Evolutionary conservation across 1,140 invertebrate species (phyloP).

Genomic region (Venturia canescens): DNA sequence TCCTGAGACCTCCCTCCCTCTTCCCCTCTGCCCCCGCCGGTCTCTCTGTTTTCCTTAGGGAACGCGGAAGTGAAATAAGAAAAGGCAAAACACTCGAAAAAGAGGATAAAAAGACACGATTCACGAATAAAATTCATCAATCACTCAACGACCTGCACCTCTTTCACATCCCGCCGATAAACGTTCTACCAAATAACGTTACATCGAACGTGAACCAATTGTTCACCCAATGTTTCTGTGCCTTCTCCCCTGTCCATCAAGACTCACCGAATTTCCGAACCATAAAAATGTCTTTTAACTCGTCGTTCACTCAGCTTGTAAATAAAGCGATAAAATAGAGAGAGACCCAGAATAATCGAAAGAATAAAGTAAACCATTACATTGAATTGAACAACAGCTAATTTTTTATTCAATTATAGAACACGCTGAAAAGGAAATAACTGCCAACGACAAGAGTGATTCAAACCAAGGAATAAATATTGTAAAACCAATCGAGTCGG

Average conservation of each 20-base stretch:
- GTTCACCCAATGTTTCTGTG: slow-evolving; percentile 27
- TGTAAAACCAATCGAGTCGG: too few species aligned
- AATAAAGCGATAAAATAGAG: not conserved
- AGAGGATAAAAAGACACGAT: slow-evolving; percentile 26
- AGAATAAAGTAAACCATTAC: too few species aligned
- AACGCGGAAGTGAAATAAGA: slow-evolving; percentile 25
- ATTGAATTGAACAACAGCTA: too few species aligned
- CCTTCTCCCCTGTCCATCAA: not conserved
- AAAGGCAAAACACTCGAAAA: slow-evolving; percentile 30
- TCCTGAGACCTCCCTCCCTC: not conserved
- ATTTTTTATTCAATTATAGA: too few species aligned
- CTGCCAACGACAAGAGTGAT: too few species aligned
- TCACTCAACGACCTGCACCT: slow-evolving; percentile 39
- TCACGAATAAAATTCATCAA: slow-evolving; percentile 44
- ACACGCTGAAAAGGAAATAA: too few species aligned
- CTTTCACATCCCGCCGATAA: slow-evolving; percentile 26
- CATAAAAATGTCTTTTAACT: not conserved
- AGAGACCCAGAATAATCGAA: not conserved
- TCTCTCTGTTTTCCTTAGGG: not conserved
- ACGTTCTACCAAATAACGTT: slow-evolving; percentile 24
- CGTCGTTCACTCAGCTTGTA: not conserved
- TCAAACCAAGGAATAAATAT: too few species aligned
- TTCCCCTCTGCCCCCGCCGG: not conserved
- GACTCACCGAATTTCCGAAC: not conserved
- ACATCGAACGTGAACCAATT: slow-evolving; percentile 23